Base-by-base conservation (phyloP, 1,140 invertebrate genomes). In the Camponotus pennsylvanicus region DNA sequence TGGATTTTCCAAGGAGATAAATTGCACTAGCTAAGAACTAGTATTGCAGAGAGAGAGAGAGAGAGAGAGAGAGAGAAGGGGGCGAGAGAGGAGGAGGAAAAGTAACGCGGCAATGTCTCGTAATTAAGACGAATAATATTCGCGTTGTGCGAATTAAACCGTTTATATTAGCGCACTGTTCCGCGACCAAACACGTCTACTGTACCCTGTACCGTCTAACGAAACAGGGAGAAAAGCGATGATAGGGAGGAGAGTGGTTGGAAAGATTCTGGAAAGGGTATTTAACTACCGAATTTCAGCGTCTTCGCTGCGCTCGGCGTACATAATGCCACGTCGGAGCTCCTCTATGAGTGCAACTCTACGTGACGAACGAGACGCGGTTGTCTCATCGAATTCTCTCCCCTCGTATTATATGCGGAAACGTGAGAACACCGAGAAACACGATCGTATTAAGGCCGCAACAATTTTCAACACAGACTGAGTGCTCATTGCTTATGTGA, bases 231-330 rank as follows among this genome's bases (percentile, higher is more conserved):
- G 76, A 64, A 66, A 78, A 40, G 40, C 27, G 55, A 45, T 15
- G 69, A 37, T 83, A 21, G 69, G n/a, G 15, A 32, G 66, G 55
- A 37, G 61, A 61, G 32, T 13, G 34, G 52, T 34, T 42, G 83
- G 63, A 85, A 79, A 85, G 75, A 85, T 49, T 83, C 49, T 27
- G 27, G 27, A 27, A 27, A 27, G 84, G 55, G 84, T 85, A 73
- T 86, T 86, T 83, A 82, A 86, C 78, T 83, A 83, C 69, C 69
- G 85, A 86, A 86, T 86, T 86, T 86, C 78, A 75, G 45, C 79
- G 40, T 83, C 59, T 55, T 67, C 61, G 9, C 8, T n/a, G 73
- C 52, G 34, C 27, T 27, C 61, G 61, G 27, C 49, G 49, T 52
- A 64, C 57, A 61, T 82, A 63, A 82, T 86, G 67, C 77, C 13